Evolutionary conservation across 2,888 invertebrate genomes (phyloP).

Genomic region (Mactromeris polynyma): DNA sequence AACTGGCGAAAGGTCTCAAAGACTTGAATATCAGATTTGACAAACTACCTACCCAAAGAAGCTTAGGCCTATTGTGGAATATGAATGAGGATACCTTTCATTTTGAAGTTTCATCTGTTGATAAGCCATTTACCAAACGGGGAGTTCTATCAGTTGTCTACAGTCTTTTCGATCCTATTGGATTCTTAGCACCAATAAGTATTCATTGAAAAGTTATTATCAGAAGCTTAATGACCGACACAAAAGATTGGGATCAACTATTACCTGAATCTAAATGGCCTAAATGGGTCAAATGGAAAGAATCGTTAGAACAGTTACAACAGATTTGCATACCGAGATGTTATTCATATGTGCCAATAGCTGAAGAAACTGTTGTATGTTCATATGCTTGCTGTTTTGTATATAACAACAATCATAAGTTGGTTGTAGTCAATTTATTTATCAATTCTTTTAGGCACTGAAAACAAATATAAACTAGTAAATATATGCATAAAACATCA

Average conservation of each 20-base stretch:
- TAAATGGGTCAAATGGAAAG: slow-evolving; percentile 59
- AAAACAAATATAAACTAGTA: too few species aligned
- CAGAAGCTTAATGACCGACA: slow-evolving; percentile 55
- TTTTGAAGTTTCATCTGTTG: slow-evolving; percentile 40
- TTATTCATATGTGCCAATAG: not conserved
- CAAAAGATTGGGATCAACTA: slow-evolving; percentile 69
- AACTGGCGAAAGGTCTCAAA: slow-evolving; percentile 54
- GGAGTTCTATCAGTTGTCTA: slow-evolving; percentile 64
- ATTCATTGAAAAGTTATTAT: slow-evolving; percentile 65
- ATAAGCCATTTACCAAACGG: slow-evolving; percentile 60
- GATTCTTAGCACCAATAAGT: too few species aligned
- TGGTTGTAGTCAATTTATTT: too few species aligned
- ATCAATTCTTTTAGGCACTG: too few species aligned
- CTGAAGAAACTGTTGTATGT: not conserved
- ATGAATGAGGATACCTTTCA: slow-evolving; percentile 50
- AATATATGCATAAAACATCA: too few species aligned
- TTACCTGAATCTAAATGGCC: slow-evolving; percentile 46
- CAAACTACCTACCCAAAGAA: slow-evolving; percentile 57
- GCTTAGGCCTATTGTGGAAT: slow-evolving; percentile 67
- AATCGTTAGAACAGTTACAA: slow-evolving; percentile 28
- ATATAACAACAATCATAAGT: too few species aligned
- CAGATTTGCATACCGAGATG: slow-evolving; percentile 37
- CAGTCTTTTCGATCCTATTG: slow-evolving; percentile 69
- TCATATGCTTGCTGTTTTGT: too few species aligned
- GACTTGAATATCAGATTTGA: slow-evolving; percentile 54